phyloP scores from a whole-genome alignment of 2,113 vertebrate genomes.

The Cyprinodon variegatus region DNA sequence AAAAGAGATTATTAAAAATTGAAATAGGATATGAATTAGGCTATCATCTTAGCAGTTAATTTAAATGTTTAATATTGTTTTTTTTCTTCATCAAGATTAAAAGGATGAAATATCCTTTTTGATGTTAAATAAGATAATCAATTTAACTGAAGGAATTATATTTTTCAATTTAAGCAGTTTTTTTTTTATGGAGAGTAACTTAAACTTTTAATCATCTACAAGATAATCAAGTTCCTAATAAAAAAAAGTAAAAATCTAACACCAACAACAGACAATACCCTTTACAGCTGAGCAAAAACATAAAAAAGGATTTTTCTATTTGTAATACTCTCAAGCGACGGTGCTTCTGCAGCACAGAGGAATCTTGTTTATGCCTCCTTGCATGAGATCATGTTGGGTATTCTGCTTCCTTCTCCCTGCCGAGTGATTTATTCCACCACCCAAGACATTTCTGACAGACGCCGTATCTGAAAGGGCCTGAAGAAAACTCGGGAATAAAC shows the following conservation, averaged over 20 bases:
- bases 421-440: slow-evolving; percentile 66
- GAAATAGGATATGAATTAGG: slow-evolving; percentile 22
- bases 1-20: slow-evolving; percentile 25
- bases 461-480: slow-evolving; percentile 55
- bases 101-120: background rate
- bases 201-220: slow-evolving; percentile 1
- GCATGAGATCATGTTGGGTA: slow-evolving; percentile 43
- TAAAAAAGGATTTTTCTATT: slow-evolving; percentile 27
- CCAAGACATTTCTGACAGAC: slow-evolving; percentile 31
- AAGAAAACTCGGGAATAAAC: slow-evolving; percentile 52
- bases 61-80: slow-evolving; percentile 4
- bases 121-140: slow-evolving; percentile 8
- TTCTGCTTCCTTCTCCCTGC: slow-evolving; percentile 30
- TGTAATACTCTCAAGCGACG: slow-evolving; percentile 6
- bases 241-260: background rate
- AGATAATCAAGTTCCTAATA: background rate
- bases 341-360: slow-evolving; percentile 22
- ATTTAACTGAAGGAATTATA: background rate
- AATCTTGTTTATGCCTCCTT: slow-evolving; percentile 24
- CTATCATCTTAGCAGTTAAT: background rate
- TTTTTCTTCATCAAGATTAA: slow-evolving; percentile 14
- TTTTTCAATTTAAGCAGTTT: background rate
- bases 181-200: background rate
- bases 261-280: slow-evolving; percentile 12
- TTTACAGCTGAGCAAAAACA: slow-evolving; percentile 22